A percentile compares a stretch with the other conserved stretches of the same genome.
phyloP scores from a whole-genome alignment of 2,888 invertebrate genomes.

The Magallana nippona region DNA sequence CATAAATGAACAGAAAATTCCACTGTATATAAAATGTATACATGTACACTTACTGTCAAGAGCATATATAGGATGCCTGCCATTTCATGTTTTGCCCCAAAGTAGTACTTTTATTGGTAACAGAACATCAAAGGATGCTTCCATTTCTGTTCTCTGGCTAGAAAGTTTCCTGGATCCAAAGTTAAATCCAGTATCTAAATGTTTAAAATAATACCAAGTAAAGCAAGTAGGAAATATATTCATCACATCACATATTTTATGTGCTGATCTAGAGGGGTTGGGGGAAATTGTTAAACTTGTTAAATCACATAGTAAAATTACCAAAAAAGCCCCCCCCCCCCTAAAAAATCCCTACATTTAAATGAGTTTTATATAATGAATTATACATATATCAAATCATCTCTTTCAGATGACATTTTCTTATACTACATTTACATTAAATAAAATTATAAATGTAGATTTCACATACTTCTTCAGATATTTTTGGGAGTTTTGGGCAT shows the following conservation, averaged over 20 bases:
- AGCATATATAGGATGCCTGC: constrained; percentile 91
- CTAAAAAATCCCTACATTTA: too few relatives aligned
- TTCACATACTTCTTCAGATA: constrained; percentile 67
- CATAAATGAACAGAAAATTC: too few relatives aligned
- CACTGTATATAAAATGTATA: too few relatives aligned
- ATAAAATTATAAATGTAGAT: not conserved
- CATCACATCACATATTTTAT: too few relatives aligned
- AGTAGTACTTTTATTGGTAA: constrained; percentile 92
- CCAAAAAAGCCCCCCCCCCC: too few relatives aligned
- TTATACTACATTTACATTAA: too few relatives aligned
- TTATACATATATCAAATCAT: too few relatives aligned
- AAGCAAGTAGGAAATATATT: too few relatives aligned
- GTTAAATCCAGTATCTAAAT: constrained; percentile 61
- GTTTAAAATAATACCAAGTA: not conserved
- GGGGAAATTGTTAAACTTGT: too few relatives aligned
- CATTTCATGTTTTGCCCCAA: constrained; percentile 94
- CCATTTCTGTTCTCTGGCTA: constrained; percentile 82
- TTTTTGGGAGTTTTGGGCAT: constrained; percentile 81
- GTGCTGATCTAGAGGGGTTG: too few relatives aligned
- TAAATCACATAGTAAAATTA: not conserved
- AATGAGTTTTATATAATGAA: too few relatives aligned
- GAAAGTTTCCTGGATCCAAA: constrained; percentile 84
- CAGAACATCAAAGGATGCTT: constrained; percentile 87
- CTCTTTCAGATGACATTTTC: too few relatives aligned
- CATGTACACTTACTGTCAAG: constrained; percentile 84